Evolutionary conservation across 2,888 invertebrate species (phyloP).

Genomic region (Drosophila anomalata): DNA sequence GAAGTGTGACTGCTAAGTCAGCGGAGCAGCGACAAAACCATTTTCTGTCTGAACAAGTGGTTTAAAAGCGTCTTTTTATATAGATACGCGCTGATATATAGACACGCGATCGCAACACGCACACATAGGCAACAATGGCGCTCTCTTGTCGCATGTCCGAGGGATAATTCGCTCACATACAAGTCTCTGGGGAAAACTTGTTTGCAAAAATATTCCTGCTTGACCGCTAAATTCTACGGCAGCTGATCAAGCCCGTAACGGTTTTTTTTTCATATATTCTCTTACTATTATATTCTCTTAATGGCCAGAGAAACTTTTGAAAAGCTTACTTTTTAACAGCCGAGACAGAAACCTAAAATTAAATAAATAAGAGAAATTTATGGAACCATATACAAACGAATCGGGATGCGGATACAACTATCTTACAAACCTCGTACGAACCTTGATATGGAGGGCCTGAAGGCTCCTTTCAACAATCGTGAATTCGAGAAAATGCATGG

Average conservation of each 20-base stretch:
- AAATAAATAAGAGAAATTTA: conserved; percentile 2
- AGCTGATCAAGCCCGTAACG: conserved; percentile 21
- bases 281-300: not conserved
- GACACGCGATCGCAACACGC: conserved; percentile 39
- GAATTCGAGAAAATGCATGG: too few relatives aligned
- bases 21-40: conserved; percentile 29
- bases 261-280: not conserved
- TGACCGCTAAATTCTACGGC: conserved; percentile 7
- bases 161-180: not conserved
- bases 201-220: conserved; percentile 19
- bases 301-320: not conserved
- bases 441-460: too few relatives aligned
- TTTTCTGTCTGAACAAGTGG: conserved; percentile 53
- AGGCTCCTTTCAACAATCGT: too few relatives aligned
- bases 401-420: not conserved
- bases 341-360: conserved; percentile 14
- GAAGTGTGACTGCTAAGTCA: conserved; percentile 10
- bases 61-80: conserved; percentile 61
- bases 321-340: conserved; percentile 23
- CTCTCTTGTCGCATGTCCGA: conserved; percentile 1
- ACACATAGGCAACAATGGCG: conserved; percentile 9
- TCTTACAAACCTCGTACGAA: not conserved
- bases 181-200: not conserved
- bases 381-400: not conserved
- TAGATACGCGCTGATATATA: conserved; percentile 33